A percentile compares a stretch with the other conserved stretches of the same genome.
phyloP scores from a whole-genome alignment of 2,113 vertebrate genomes.

The Lepus europaeus region DNA sequence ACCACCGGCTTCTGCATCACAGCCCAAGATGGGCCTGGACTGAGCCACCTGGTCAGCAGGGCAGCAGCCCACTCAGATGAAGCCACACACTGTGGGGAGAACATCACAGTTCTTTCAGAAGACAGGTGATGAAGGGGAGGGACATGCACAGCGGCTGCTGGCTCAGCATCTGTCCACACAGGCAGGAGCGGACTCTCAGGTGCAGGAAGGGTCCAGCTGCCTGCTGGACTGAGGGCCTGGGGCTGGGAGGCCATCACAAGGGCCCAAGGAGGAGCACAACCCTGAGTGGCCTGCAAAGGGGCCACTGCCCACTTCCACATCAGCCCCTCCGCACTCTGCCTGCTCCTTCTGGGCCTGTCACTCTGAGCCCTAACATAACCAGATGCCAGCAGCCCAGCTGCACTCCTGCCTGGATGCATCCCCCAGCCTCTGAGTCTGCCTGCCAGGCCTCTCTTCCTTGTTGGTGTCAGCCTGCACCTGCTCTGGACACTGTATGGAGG shows the following conservation, averaged over 20 bases:
- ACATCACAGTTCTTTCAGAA: background rate
- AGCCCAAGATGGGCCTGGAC: background rate
- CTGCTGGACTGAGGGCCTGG: accelerated
- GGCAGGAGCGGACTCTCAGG: background rate
- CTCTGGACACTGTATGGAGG: background rate
- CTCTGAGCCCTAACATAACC: background rate
- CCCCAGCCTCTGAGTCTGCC: background rate
- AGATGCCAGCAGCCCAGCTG: too few species aligned
- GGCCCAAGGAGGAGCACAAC: background rate
- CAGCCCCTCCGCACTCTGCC: background rate
- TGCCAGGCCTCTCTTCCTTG: background rate
- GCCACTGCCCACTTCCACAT: background rate
- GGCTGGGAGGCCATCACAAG: background rate
- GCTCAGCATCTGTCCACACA: background rate
- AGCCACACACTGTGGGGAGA: background rate
- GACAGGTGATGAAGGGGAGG: background rate
- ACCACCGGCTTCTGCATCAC: background rate
- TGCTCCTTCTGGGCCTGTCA: background rate
- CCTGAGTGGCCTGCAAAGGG: background rate
- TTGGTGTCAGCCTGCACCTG: background rate
- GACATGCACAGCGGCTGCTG: accelerated
- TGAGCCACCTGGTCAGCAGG: background rate
- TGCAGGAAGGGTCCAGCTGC: background rate
- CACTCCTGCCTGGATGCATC: background rate
- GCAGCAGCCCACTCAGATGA: background rate